These are phyloP conservation scores for Vanessa atalanta DNA, from an alignment of 1,140 invertebrate genomes.

Conservation along the genomic window DNA sequence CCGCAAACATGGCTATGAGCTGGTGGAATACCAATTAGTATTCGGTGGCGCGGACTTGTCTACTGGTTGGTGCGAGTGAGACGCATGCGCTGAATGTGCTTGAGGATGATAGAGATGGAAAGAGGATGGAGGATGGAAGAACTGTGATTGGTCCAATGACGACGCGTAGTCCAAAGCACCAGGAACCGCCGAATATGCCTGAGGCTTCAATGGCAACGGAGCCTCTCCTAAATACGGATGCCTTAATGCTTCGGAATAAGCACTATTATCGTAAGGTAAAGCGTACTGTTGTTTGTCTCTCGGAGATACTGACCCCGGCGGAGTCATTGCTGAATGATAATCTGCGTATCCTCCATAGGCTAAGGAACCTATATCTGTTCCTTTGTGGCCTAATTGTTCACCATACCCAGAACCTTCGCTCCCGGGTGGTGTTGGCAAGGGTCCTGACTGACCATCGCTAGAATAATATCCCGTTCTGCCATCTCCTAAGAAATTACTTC, in stretches of 20 bases:
- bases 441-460: slow-evolving; percentile 83
- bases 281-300: slow-evolving; percentile 89
- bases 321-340: slow-evolving; percentile 96
- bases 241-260: slow-evolving; percentile 78
- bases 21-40: slow-evolving; percentile 88
- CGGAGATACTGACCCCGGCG: slow-evolving; percentile 96
- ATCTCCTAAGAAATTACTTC: slow-evolving; percentile 90
- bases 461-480: slow-evolving; percentile 82
- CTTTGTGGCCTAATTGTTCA: slow-evolving; percentile 82
- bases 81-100: slow-evolving; percentile 79
- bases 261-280: slow-evolving; percentile 71
- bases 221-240: slow-evolving; percentile 83
- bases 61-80: slow-evolving; percentile 67
- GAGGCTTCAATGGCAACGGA: slow-evolving; percentile 93
- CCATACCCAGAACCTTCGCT: slow-evolving; percentile 90
- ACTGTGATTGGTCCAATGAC: slow-evolving; percentile 88
- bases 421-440: slow-evolving; percentile 92
- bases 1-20: slow-evolving; percentile 83
- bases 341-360: slow-evolving; percentile 87
- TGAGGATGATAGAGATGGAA: slow-evolving; percentile 94
- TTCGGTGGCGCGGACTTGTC: slow-evolving; percentile 82
- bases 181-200: slow-evolving; percentile 87
- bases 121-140: slow-evolving; percentile 90
- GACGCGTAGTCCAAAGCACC: slow-evolving; percentile 80
- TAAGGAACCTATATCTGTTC: slow-evolving; percentile 71